Evolutionary conservation across 2,797 vertebrate species (phyloP).

Genomic region (Sebastes vulpes): DNA sequence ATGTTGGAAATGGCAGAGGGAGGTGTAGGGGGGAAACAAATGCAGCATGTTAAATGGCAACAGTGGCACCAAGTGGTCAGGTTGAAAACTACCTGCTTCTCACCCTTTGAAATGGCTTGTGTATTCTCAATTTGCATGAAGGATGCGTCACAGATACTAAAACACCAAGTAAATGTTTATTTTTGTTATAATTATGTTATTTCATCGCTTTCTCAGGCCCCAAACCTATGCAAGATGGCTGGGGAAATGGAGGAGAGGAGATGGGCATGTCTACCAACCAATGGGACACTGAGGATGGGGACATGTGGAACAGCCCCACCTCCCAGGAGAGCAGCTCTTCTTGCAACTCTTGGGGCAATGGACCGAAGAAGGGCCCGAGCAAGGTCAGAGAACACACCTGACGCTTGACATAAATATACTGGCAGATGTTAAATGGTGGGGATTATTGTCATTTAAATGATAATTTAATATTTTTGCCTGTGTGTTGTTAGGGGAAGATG

Average conservation of each 20-base stretch:
- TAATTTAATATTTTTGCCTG: neutral
- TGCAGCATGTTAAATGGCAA: constrained; percentile 51
- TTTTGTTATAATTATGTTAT: neutral
- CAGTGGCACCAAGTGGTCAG: constrained; percentile 81
- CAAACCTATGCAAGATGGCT: constrained; percentile 99
- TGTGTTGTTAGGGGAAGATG: constrained; percentile 89
- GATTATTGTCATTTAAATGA: neutral
- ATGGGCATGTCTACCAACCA: constrained; percentile 89
- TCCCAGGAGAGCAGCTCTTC: constrained; percentile 95
- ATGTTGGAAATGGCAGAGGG: constrained; percentile 11
- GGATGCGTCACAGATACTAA: neutral
- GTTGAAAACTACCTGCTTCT: constrained; percentile 17
- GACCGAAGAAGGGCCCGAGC: constrained; percentile 92
- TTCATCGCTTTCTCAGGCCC: constrained; percentile 83
- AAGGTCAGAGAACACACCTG: constrained; percentile 85
- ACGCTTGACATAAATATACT: neutral
- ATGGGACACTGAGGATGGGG: constrained; percentile 96
- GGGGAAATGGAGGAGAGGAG: constrained; percentile 94
- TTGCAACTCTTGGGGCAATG: constrained; percentile 95
- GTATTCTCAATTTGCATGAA: neutral
- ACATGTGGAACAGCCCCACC: constrained; percentile 95
- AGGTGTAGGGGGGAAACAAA: neutral
- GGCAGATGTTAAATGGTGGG: neutral
- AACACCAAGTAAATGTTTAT: neutral
- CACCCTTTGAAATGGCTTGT: neutral